Base-by-base conservation (phyloP, 1,140 invertebrate genomes). In the Drosophila santomea region DNA sequence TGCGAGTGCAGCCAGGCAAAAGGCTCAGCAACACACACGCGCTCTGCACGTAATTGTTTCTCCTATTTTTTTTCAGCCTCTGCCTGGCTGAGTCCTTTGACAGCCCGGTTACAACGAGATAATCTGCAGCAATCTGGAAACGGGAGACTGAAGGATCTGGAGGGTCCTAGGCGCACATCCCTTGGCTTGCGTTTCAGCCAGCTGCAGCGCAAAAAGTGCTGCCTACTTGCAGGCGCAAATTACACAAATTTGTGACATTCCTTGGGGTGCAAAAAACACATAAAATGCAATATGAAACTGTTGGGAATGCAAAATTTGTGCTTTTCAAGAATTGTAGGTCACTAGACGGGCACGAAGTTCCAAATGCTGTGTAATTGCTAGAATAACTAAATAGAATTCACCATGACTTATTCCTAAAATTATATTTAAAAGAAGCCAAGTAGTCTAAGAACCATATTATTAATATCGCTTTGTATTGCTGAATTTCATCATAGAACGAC, bases 71-170 rank as follows among this genome's bases (percentile, higher is more conserved):
- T 11, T 12, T 23, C 12, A 66, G 75, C 75, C 71, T 69, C 64
- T 89, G 67, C 66, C 69, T 77, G 83, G 62, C 75, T 76, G 83
- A 52, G 45, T 63, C 83, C 78, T 79, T 82, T 86, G 62, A 78
- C 68, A 56, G 32, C 36, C 32, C 44, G 23, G 32, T 48, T 48
- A 63, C 62, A 61, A 44, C 57, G 54, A 78, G 74, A 81, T 81
- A 85, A 86, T 85, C 78, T 82, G 20, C 63, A 51, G 71, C 72
- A 83, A 78, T 81, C 75, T 59, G 12, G 23, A 20, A 15, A 20
- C n/a, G 0, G 2, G n/a, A 45, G 35, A 15, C 28, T 32, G 28
- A 7, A 10, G 28, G 7, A 10, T 32, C 28, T 32, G 43, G 50
- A 28, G 58, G 38, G 14, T 52, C 48, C n/a, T n/a, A 28, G 47